A percentile compares a stretch with the other conserved stretches of the same genome.
Conservation (phyloP, 2,888 invertebrate genomes). For the Hesperia comma region DNA sequence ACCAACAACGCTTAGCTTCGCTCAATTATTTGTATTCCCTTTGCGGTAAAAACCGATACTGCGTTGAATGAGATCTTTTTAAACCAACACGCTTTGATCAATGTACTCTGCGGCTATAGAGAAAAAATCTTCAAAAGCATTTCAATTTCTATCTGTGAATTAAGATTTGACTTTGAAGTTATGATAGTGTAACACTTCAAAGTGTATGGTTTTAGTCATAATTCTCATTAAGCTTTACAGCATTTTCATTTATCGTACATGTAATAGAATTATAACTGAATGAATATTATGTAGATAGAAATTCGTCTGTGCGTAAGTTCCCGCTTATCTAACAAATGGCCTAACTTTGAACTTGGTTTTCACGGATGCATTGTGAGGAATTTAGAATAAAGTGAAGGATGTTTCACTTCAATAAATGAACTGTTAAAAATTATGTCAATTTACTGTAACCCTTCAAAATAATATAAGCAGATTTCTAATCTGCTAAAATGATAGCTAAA, state of each 20-base stretch:
- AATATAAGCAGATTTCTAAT: no score
- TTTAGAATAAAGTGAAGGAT: no score
- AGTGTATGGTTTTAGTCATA: slow-evolving; percentile 13
- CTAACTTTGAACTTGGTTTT: no score
- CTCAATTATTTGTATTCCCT: slow-evolving; percentile 29
- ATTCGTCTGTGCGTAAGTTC: no score
- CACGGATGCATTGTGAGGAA: no score
- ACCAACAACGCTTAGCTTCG: slow-evolving; percentile 23
- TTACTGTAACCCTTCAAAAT: no score
- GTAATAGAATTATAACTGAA: no score
- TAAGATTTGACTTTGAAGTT: slow-evolving; percentile 15
- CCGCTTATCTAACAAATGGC: no score
- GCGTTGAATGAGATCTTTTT: slow-evolving; percentile 29
- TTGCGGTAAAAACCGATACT: slow-evolving; percentile 33
- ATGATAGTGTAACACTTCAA: slow-evolving; percentile 1
- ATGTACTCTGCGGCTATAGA: slow-evolving; percentile 10
- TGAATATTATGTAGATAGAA: no score
- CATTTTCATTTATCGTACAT: neutral
- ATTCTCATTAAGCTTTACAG: slow-evolving; percentile 4
- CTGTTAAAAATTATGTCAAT: no score
- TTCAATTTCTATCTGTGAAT: slow-evolving; percentile 23
- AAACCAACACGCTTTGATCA: slow-evolving; percentile 25
- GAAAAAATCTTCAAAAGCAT: slow-evolving; percentile 21
- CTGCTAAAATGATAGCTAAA: no score
- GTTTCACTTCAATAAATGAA: no score